Conservation (phyloP, 2,888 invertebrate genomes). For the Mamestra brassicae region DNA sequence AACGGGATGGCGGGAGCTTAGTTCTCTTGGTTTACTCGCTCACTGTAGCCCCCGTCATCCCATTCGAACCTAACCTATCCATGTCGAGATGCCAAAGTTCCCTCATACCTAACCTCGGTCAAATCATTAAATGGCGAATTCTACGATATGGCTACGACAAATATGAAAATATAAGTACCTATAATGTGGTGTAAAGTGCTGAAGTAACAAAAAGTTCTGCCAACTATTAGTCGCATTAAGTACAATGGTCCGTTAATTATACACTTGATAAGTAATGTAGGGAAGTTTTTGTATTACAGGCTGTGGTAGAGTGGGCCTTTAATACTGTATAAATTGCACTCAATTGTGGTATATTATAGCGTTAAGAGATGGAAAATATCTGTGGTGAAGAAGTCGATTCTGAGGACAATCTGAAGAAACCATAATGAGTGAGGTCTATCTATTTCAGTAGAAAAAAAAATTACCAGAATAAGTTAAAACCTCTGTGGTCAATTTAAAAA, state of each 20-base stretch:
- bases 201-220: slow-evolving; percentile 17
- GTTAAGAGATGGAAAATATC: background rate
- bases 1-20: too few species aligned
- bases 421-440: too few species aligned
- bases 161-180: background rate
- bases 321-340: slow-evolving; percentile 26
- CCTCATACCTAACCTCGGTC: too few species aligned
- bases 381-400: background rate
- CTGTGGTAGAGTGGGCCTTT: slow-evolving; percentile 4
- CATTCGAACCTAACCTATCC: too few species aligned
- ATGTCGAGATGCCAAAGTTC: too few species aligned
- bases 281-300: slow-evolving; percentile 39
- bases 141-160: too few species aligned
- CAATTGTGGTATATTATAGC: slow-evolving; percentile 1
- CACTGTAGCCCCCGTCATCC: too few species aligned
- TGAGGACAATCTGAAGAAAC: background rate
- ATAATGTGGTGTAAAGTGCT: slow-evolving; percentile 33
- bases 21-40: too few species aligned
- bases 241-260: slow-evolving; percentile 46
- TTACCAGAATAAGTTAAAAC: background rate
- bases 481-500: background rate
- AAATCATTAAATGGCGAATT: too few species aligned
- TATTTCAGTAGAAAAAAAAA: too few species aligned
- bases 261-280: slow-evolving; percentile 41
- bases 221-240: slow-evolving; percentile 52